Evolutionary conservation across 2,113 vertebrate species (phyloP), one percentile per base, ranked within the genome.

Genomic region (Urocolius indicus): DNA sequence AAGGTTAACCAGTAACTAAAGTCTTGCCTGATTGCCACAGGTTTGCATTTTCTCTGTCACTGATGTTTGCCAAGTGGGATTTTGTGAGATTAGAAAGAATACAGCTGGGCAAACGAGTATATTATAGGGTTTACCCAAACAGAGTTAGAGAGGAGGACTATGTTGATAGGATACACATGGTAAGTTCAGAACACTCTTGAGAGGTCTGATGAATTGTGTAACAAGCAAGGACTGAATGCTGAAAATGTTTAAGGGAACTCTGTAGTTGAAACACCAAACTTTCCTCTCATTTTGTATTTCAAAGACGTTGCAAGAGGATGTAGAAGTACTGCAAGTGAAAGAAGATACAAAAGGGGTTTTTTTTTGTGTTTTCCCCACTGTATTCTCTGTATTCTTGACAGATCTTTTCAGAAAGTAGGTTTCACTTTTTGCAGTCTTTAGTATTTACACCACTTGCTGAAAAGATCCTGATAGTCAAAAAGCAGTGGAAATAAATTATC

Each of bases 31-130:
- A 95, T 92, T 95, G 95, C 85, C 38, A 63, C 59, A 87, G 79
- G 92, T 95, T 97, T 96, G 94, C 84, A 61, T 96, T 97, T 91
- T 93, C 91, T 93, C 91, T 95, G 74, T 97, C 85, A 51, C 84
- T 86, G 59, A 73, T 95, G 88, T 95, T 97, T 95, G 95, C 90
- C 82, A 94, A 97, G 90, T 69, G 72, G 90, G 93, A 95, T 94
- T 95, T 97, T 95, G 93, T 91, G 94, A 93, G 95, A 94, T 94
- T 95, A 95, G 95, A 95, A 95, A 80, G 67, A 95, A 77, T 94
- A 91, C 92, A 96, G 82, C 92, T 96, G 95, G 82, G 85, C 82
- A 95, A 97, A 93, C 0, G 75, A 58, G 82, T 91, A 69, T 91
- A 71, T 93, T 95, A 88, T 71, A 51, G 90, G 63, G 67, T 3